A percentile compares a stretch with the other conserved stretches of the same genome.
phyloP scores from a whole-genome alignment of 2,888 invertebrate species.

The Epinotia bilunana region DNA sequence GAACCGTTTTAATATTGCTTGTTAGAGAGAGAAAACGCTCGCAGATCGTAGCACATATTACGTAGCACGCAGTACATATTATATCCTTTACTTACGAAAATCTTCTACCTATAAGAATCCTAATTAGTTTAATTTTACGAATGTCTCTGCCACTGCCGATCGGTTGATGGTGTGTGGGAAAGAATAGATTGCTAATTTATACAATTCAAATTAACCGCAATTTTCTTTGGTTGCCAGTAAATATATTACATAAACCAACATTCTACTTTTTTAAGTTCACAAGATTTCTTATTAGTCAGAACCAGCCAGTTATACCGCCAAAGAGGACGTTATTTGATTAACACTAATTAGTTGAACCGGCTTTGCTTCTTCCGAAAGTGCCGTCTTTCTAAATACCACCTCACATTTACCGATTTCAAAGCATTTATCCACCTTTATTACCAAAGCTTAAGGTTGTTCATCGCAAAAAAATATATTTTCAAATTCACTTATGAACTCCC shows the following conservation, averaged over 20 bases:
- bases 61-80: too few species aligned
- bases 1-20: too few species aligned
- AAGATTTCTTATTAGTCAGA: constrained; percentile 55
- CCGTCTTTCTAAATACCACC: constrained; percentile 49
- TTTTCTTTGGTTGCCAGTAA: not conserved
- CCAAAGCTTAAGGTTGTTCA: constrained; percentile 49
- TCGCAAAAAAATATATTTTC: constrained; percentile 26
- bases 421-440: constrained; percentile 48
- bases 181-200: not conserved
- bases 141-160: not conserved
- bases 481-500: constrained; percentile 47
- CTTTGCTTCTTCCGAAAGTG: constrained; percentile 67
- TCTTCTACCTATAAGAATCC: too few species aligned
- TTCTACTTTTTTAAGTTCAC: constrained; percentile 37
- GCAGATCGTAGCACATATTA: too few species aligned
- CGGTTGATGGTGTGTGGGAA: not conserved
- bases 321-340: constrained; percentile 81
- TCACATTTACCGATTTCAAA: constrained; percentile 36
- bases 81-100: too few species aligned
- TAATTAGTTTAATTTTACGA: too few species aligned
- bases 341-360: constrained; percentile 82
- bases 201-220: not conserved
- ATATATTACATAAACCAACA: constrained; percentile 1
- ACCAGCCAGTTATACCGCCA: constrained; percentile 67
- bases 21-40: too few species aligned